phyloP scores from a whole-genome alignment of 2,888 invertebrate species.

The Lycophotia porphyrea region DNA sequence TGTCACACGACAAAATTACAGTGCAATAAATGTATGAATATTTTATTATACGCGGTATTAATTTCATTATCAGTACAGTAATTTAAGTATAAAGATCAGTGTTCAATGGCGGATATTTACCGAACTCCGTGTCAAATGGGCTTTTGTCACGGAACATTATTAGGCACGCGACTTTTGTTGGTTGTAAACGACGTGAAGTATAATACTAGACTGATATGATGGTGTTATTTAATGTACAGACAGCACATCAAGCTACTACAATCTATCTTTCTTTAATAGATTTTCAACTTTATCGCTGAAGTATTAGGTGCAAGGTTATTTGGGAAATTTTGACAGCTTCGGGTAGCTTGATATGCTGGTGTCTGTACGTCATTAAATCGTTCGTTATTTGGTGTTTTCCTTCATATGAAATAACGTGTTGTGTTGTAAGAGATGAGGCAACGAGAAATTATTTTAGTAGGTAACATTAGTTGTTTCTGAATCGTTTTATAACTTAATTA shows the following conservation, averaged over 20 bases:
- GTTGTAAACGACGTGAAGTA: constrained; percentile 49
- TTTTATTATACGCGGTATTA: constrained; percentile 49
- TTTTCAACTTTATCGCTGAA: no score
- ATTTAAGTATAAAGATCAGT: constrained; percentile 70
- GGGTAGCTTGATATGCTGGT: no score
- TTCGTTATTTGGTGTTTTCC: neutral
- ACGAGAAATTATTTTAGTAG: neutral
- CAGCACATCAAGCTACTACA: no score
- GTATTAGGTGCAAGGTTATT: no score
- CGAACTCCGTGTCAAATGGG: constrained; percentile 70
- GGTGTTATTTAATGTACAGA: constrained; percentile 27
- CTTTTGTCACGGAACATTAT: constrained; percentile 71
- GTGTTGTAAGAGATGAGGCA: no score
- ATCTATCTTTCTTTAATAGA: no score
- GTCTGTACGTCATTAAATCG: neutral
- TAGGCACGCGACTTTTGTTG: constrained; percentile 71
- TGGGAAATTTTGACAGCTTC: no score
- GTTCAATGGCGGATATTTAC: constrained; percentile 72
- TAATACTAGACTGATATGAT: constrained; percentile 28
- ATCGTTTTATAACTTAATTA: neutral
- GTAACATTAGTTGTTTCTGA: neutral
- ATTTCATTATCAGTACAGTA: constrained; percentile 62
- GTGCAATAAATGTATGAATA: constrained; percentile 56
- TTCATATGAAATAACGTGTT: neutral
- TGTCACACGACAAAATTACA: constrained; percentile 30